phyloP scores from a whole-genome alignment of 2,113 vertebrate species.

The Ailurus styani region DNA sequence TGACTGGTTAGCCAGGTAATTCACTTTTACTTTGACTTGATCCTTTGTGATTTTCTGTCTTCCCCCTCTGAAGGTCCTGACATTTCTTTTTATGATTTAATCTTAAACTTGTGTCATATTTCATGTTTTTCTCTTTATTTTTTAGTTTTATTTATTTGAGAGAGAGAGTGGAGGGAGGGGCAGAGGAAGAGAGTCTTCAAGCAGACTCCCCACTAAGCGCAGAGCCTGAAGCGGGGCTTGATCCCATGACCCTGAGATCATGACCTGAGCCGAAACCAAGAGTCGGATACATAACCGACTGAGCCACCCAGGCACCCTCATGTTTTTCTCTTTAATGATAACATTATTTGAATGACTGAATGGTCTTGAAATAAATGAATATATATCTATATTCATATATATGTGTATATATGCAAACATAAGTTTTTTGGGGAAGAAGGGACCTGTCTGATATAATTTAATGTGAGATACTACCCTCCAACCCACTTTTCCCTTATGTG shows the following conservation, averaged over 20 bases:
- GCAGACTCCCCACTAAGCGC: background rate
- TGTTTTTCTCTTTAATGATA: background rate
- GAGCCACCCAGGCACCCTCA: background rate
- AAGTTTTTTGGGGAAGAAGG: background rate
- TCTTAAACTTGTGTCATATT: slow-evolving; percentile 3
- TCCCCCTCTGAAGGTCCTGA: background rate
- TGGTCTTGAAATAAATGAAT: background rate
- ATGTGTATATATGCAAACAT: too few species aligned
- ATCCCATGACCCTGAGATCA: background rate
- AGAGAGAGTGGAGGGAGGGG: background rate
- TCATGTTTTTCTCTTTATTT: background rate
- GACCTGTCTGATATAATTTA: background rate
- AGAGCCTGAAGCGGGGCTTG: background rate
- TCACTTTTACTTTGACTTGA: slow-evolving; percentile 21
- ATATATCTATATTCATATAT: background rate
- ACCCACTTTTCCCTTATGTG: background rate
- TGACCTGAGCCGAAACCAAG: background rate
- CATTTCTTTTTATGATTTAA: background rate
- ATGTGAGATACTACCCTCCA: background rate
- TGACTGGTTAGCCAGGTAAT: slow-evolving; percentile 63
- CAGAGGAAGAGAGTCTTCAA: background rate
- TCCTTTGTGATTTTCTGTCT: background rate
- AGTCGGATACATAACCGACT: background rate
- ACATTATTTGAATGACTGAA: background rate
- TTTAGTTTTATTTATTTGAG: background rate